Conservation (phyloP, 2,113 vertebrate genomes). For the Lagopus leucura region DNA sequence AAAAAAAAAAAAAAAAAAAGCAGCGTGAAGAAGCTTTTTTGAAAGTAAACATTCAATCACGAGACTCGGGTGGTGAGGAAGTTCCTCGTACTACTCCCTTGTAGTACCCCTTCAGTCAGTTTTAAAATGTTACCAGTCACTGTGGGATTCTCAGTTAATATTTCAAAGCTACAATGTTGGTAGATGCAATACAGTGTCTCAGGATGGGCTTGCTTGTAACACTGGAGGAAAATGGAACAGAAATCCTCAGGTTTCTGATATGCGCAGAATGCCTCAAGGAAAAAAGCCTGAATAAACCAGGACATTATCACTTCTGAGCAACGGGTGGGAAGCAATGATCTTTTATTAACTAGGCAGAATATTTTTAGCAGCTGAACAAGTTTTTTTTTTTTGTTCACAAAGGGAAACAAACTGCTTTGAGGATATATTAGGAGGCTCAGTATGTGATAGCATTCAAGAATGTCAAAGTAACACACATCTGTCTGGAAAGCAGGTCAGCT, state of each 20-base stretch:
- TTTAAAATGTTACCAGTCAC: background rate
- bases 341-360: background rate
- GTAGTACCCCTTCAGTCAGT: background rate
- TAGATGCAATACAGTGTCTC: background rate
- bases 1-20: background rate
- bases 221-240: background rate
- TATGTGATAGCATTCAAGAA: background rate
- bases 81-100: background rate
- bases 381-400: background rate
- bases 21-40: background rate
- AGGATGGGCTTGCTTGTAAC: background rate
- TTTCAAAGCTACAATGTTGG: background rate
- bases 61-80: background rate
- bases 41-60: background rate
- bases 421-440: background rate
- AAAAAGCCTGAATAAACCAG: background rate
- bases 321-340: background rate
- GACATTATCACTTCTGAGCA: background rate
- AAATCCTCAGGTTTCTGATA: background rate
- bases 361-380: background rate
- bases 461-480: background rate
- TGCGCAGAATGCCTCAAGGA: background rate
- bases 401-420: background rate
- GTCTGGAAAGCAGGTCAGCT: background rate
- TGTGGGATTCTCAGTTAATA: background rate